Conservation (phyloP, 1,140 invertebrate species). For the Hyles euphorbiae region DNA sequence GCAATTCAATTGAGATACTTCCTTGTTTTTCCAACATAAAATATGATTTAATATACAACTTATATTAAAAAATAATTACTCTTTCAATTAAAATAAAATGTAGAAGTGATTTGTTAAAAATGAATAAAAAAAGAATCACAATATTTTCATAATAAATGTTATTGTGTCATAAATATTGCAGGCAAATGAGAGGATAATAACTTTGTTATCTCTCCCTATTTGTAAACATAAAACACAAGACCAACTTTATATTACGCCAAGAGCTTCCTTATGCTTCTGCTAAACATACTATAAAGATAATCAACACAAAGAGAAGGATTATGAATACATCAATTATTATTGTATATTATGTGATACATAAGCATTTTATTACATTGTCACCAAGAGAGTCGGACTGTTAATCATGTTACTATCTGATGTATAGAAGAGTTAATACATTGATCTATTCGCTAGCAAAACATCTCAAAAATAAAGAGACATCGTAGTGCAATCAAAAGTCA, state of each 20-base stretch:
- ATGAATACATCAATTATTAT: too few relatives aligned
- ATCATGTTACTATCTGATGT: too few relatives aligned
- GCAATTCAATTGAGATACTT: conserved; percentile 51
- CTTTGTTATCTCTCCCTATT: too few relatives aligned
- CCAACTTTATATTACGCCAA: background rate
- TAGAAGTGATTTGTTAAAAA: conserved; percentile 3
- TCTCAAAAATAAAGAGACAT: conserved; percentile 62
- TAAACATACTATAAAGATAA: background rate
- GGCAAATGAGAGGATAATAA: background rate
- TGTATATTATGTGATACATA: too few relatives aligned
- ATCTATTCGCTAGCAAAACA: conserved; percentile 29
- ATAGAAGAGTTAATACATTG: conserved; percentile 40
- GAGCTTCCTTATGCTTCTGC: background rate
- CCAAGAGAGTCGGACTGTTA: too few relatives aligned
- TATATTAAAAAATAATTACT: too few relatives aligned
- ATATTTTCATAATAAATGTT: background rate
- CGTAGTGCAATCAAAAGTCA: conserved; percentile 64
- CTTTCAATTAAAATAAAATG: too few relatives aligned
- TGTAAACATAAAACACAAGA: background rate
- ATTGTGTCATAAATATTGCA: background rate
- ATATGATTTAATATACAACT: conserved; percentile 12
- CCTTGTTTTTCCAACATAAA: conserved; percentile 15
- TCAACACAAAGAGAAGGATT: background rate
- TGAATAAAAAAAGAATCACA: background rate
- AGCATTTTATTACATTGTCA: too few relatives aligned